Evolutionary conservation across 2,797 vertebrate species (phyloP).

Genomic region (Artibeus lituratus): DNA sequence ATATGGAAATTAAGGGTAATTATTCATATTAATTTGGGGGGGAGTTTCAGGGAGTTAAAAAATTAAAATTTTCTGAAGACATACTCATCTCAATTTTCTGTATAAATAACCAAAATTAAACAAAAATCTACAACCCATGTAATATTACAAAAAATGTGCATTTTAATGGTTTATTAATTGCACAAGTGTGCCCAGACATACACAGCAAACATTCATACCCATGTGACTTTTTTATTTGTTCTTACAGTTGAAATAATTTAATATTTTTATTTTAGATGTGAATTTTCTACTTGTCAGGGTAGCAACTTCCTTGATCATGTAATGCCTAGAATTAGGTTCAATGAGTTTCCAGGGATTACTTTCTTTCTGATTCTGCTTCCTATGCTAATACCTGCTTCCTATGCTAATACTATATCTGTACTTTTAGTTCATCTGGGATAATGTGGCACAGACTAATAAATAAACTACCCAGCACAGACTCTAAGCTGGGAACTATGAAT

Average conservation of each 20-base stretch:
- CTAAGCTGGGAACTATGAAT: slow-evolving; percentile 67
- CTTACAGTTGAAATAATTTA: not conserved
- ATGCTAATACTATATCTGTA: slow-evolving; percentile 64
- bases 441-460: slow-evolving; percentile 58
- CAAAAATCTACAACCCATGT: not conserved
- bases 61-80: not conserved
- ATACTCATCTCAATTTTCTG: not conserved
- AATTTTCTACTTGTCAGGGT: not conserved
- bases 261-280: not conserved
- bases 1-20: not conserved
- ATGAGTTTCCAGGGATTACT: slow-evolving; percentile 13
- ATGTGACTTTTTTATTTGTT: not conserved
- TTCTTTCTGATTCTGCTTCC: slow-evolving; percentile 30
- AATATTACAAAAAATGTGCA: not conserved
- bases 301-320: not conserved
- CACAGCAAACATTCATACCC: not conserved
- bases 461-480: slow-evolving; percentile 49
- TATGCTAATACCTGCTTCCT: slow-evolving; percentile 57
- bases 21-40: not conserved
- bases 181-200: not conserved
- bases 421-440: slow-evolving; percentile 58
- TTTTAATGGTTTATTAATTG: not conserved
- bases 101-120: not conserved
- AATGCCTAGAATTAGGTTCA: not conserved
- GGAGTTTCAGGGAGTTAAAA: not conserved